These are phyloP conservation scores for Chloromyia formosa DNA, from an alignment of 2,888 invertebrate genomes.

Conservation along the genomic window DNA sequence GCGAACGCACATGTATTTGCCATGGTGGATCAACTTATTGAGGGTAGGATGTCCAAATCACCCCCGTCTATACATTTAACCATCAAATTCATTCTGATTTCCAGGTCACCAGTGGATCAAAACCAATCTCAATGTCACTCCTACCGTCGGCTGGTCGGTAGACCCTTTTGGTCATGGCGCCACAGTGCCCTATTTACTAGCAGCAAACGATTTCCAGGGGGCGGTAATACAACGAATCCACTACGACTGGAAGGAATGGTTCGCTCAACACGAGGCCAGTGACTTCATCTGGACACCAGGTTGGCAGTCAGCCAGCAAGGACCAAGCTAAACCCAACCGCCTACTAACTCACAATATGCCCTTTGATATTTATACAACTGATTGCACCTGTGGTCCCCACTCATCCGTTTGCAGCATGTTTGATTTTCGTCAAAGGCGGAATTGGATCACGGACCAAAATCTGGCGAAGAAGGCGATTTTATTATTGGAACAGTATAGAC, in stretches of 20 bases:
- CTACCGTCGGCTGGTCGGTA: constrained; percentile 89
- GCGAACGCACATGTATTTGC: constrained; percentile 89
- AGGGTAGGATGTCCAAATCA: constrained; percentile 69
- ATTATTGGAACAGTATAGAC: constrained; percentile 85
- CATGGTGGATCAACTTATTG: constrained; percentile 90
- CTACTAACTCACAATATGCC: constrained; percentile 93
- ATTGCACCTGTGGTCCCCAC: constrained; percentile 95
- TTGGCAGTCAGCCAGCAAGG: constrained; percentile 68
- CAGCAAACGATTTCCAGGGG: constrained; percentile 82
- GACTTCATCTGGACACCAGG: constrained; percentile 93
- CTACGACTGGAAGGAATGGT: constrained; percentile 95
- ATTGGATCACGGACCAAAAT: constrained; percentile 85
- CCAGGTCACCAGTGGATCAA: constrained; percentile 90
- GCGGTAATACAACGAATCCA: constrained; percentile 93
- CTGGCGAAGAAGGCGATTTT: constrained; percentile 85
- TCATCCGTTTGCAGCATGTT: constrained; percentile 87
- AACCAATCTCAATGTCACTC: constrained; percentile 80
- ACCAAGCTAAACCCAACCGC: constrained; percentile 53
- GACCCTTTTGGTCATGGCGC: constrained; percentile 98
- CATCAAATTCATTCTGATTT: too few relatives aligned
- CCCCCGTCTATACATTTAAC: too few relatives aligned
- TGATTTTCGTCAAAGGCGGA: constrained; percentile 85
- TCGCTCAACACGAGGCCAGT: constrained; percentile 84
- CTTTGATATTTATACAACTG: constrained; percentile 95
- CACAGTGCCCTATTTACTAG: constrained; percentile 89